A percentile compares a stretch with the other conserved stretches of the same genome.
Evolutionary conservation across 2,888 invertebrate species (phyloP).

Genomic region (Apotomis capreana): DNA sequence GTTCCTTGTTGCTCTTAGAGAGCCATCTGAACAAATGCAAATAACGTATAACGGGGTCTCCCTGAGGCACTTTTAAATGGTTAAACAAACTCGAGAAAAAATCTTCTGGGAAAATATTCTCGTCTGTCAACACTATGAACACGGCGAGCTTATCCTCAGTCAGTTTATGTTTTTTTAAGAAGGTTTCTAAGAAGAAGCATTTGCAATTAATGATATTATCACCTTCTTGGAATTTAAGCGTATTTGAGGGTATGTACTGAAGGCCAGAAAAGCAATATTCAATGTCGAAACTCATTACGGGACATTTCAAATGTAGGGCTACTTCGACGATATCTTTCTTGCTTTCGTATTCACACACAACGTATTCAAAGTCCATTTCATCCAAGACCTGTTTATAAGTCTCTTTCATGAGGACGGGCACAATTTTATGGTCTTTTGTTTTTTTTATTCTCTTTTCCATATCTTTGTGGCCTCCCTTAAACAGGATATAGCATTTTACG

Average conservation of each 20-base stretch:
- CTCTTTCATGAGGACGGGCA: conserved; percentile 51
- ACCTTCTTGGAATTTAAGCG: conserved; percentile 40
- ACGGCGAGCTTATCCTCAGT: conserved; percentile 49
- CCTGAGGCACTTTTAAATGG: conserved; percentile 11
- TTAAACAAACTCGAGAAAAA: conserved; percentile 44
- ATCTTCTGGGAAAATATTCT: conserved; percentile 45
- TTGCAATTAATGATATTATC: conserved; percentile 44
- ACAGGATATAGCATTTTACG: conserved; percentile 55
- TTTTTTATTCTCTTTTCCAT: conserved; percentile 42
- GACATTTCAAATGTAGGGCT: conserved; percentile 54
- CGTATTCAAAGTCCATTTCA: conserved; percentile 54
- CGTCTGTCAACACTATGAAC: conserved; percentile 53
- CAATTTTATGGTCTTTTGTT: conserved; percentile 9
- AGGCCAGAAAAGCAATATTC: conserved; percentile 54
- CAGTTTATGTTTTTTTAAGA: conserved; percentile 48
- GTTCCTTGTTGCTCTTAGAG: conserved; percentile 8
- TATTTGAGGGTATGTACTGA: conserved; percentile 50
- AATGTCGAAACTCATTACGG: conserved; percentile 55
- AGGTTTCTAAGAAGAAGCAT: conserved; percentile 47
- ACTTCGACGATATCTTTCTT: conserved; percentile 56
- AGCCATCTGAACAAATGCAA: conserved; percentile 30
- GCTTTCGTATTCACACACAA: conserved; percentile 50
- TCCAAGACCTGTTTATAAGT: conserved; percentile 52
- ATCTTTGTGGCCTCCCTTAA: conserved; percentile 56
- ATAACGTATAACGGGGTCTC: conserved; percentile 5